Base-by-base conservation (phyloP, 2,113 vertebrate genomes). In the Mixornis gularis region DNA sequence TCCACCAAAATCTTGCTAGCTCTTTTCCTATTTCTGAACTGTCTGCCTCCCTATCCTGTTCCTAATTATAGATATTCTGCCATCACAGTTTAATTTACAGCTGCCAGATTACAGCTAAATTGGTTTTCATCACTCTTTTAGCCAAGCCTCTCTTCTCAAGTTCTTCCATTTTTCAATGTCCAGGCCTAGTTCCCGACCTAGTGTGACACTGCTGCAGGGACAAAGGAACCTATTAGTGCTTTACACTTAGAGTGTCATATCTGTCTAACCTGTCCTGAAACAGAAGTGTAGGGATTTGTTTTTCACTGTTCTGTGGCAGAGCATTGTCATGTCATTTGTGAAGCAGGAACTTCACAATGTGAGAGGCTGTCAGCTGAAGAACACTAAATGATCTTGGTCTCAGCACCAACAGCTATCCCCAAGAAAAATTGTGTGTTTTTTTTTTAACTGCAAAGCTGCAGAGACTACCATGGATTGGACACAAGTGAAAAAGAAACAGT, bases 31-130 rank as follows among this genome's bases (percentile, higher is more conserved):
- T 94, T 95, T 80, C 88, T 89, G 29, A 90, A 66, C 40, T 7
- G 4, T 60, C 72, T 94, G 46, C 21, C 34, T 79, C 15, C 63
- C 25, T 83, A 17, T 19, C 41, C 29, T 59, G 19, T 40, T 89
- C 27, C 69, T 85, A 96, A 90, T 93, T 86, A 77, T 24, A 66
- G 58, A 74, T 66, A 93, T 90, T 95, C 68, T 89, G 41, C 52
- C 63, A 72, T 48, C 49, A 81, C 26, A 81, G 44, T 89, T 89
- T 92, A 90, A 93, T 89, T 86, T 87, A 72, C 89, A 87, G 58
- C 80, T 93, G 60, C 64, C 44, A 88, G 44, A 84, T 78, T 76
- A 84, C 36, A 76, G 41, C 19, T 77, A 82, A 87, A 85, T 82
- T 79, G 30, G 32, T 81, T 94, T 85, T 79, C 58, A 89, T 79